Conservation (phyloP, 1,140 invertebrate species). For the Heterodera carotae region DNA sequence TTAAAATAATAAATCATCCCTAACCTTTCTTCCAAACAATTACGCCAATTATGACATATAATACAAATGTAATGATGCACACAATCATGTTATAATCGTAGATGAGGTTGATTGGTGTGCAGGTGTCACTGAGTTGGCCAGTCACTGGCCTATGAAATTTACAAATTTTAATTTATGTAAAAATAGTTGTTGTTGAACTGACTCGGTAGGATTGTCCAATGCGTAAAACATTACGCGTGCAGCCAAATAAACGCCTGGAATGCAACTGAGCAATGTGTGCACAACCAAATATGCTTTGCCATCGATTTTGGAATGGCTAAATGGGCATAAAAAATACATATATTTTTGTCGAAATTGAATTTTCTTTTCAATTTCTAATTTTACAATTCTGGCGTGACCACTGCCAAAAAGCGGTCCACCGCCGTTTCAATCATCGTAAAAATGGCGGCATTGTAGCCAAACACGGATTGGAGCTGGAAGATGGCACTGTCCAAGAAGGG, state of each 20-base stretch:
- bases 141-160: slow-evolving; percentile 16
- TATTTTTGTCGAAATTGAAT: neutral
- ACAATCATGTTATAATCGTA: slow-evolving; percentile 24
- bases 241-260: neutral
- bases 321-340: neutral
- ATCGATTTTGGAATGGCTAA: slow-evolving; percentile 5
- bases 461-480: slow-evolving; percentile 33
- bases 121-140: slow-evolving; percentile 28
- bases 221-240: neutral
- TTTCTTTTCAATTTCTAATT: neutral
- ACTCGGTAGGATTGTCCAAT: neutral
- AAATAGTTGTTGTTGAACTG: neutral
- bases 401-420: slow-evolving; percentile 20
- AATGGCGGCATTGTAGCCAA: slow-evolving; percentile 25
- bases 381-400: neutral
- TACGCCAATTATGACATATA: slow-evolving; percentile 8
- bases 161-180: neutral
- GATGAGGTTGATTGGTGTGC: slow-evolving; percentile 26
- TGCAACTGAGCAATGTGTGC: neutral
- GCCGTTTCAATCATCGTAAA: slow-evolving; percentile 28
- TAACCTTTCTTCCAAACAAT: slow-evolving; percentile 20
- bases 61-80: slow-evolving; percentile 12
- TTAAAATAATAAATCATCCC: too few species aligned
- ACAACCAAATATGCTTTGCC: slow-evolving; percentile 10
- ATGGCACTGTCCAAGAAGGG: slow-evolving; percentile 2